These are phyloP conservation scores for Hedychridium roseum DNA, from an alignment of 2,888 invertebrate species.

Conservation along the genomic window DNA sequence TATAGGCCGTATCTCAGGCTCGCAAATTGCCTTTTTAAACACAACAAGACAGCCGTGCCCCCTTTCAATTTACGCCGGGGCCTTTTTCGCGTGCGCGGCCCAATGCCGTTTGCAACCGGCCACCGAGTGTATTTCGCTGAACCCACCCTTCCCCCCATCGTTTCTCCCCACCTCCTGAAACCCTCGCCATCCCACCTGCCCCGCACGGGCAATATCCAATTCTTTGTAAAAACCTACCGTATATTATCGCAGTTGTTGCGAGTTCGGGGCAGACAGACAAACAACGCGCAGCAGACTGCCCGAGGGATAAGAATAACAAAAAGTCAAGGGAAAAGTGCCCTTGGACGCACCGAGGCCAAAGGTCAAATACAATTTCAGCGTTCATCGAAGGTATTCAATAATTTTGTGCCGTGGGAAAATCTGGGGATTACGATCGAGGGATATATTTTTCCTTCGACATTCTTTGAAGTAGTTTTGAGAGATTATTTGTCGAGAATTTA, in stretches of 20 bases:
- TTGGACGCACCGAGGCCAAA: too few relatives aligned
- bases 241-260: conserved; percentile 31
- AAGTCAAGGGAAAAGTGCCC: too few relatives aligned
- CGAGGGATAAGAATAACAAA: too few relatives aligned
- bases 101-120: conserved; percentile 42
- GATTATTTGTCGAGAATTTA: too few relatives aligned
- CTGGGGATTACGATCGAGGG: too few relatives aligned
- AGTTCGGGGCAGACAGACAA: conserved; percentile 5
- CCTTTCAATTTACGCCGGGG: conserved; percentile 61
- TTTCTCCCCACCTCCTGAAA: conserved; percentile 3
- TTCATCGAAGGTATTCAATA: too few relatives aligned
- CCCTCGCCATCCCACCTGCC: conserved; percentile 9
- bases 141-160: conserved; percentile 2
- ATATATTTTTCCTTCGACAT: too few relatives aligned
- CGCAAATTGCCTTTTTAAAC: conserved; percentile 63
- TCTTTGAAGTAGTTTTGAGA: too few relatives aligned
- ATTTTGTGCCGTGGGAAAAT: too few relatives aligned
- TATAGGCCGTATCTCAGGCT: conserved; percentile 61
- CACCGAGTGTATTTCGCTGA: conserved; percentile 13
- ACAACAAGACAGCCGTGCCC: conserved; percentile 60
- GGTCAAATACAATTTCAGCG: too few relatives aligned
- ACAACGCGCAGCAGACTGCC: too few relatives aligned
- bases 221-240: conserved; percentile 20
- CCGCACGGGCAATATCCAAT: too few relatives aligned
- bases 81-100: conserved; percentile 47